Evolutionary conservation across 2,113 vertebrate genomes (phyloP), one percentile per base, ranked within the genome.

Genomic region (Suncus etruscus): DNA sequence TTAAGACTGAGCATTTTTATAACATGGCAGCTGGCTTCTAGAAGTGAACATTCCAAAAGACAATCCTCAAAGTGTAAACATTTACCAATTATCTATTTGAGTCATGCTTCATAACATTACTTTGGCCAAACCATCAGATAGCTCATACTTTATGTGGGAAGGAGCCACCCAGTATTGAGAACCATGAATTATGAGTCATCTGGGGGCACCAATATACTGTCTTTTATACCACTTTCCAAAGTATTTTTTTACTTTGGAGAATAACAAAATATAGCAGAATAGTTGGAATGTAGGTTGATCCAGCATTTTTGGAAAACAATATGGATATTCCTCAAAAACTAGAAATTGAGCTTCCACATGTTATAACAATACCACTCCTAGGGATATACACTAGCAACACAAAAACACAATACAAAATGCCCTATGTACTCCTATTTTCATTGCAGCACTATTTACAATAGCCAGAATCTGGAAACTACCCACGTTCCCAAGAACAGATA

Each of bases 31-130:
- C 10, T 86, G 29, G 24, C 27, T 85, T 87, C 51, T 45, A 58
- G 87, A 86, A 75, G 45, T 10, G 29, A 93, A 68, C 61, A 31
- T 90, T 77, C 10, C 12, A 27, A 70, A 91, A 93, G 20, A 81
- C 4, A 77, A 87, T 48, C 8, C 8, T 25, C 25, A 72, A 2
- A 9, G 14, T 70, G 16, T 31, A 87, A 83, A 82, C 47, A 74
- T 86, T 75, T 81, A 80, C 68, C 16, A 74, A 76, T 24, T 3
- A 7, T 76, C 22, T 91, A 50, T 58, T 83, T 75, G 69, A 80
- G 29, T 45, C 27, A 83, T 74, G 25, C 5, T 75, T 75, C 32
- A 54, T 83, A 45, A 22, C 51, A n/a, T 63, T 45, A 75, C 72
- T 86, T 32, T 78, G 25, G 8, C 15, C 54, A 74, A 76, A 58